These are phyloP conservation scores for Cyclophora albipunctata DNA, from an alignment of 2,888 invertebrate genomes.

Conservation along the genomic window DNA sequence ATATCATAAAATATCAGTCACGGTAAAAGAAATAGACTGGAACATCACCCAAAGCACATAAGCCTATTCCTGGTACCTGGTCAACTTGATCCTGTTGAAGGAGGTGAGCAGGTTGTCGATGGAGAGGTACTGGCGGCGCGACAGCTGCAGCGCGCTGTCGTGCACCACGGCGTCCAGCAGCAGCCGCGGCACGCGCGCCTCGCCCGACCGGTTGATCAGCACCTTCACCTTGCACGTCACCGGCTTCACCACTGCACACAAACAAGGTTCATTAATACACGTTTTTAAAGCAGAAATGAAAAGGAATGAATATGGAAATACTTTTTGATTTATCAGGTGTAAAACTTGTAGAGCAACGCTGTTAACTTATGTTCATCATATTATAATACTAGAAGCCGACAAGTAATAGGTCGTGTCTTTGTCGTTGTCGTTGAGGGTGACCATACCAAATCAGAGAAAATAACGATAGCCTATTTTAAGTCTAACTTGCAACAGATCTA, in stretches of 20 bases:
- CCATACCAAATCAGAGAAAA: no score
- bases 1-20: no score
- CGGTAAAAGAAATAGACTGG: no score
- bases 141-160: constrained; percentile 84
- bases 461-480: no score
- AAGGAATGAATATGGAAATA: constrained; percentile 1
- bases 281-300: not conserved
- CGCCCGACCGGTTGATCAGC: constrained; percentile 80
- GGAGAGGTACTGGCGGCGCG: constrained; percentile 81
- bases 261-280: constrained; percentile 11
- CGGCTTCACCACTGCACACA: constrained; percentile 81
- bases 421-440: no score
- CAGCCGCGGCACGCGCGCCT: constrained; percentile 77
- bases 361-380: no score
- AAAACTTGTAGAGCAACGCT: no score
- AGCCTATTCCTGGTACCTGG: constrained; percentile 60
- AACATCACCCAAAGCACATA: no score
- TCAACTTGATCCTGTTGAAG: constrained; percentile 79
- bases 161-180: constrained; percentile 80
- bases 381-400: no score
- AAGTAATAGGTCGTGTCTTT: no score
- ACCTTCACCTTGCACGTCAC: constrained; percentile 86
- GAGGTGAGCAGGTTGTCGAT: constrained; percentile 74
- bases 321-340: not conserved
- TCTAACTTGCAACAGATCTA: no score